These are phyloP conservation scores for Myocastor coypus DNA, from an alignment of 2,113 vertebrate species.

Conservation along the genomic window DNA sequence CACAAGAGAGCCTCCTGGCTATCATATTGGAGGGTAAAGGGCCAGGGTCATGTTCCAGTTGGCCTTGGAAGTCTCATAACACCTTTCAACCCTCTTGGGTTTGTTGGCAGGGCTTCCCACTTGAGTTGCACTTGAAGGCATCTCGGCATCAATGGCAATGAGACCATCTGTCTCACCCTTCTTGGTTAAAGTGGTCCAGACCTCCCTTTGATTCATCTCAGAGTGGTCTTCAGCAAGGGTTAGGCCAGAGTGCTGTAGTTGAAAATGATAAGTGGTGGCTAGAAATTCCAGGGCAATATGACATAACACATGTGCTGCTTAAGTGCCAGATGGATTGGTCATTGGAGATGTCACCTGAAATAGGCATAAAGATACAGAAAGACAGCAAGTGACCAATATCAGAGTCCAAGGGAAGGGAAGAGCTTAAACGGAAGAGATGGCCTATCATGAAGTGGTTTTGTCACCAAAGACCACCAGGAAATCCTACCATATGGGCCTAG, in stretches of 20 bases:
- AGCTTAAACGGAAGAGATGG: background rate
- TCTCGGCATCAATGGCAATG: background rate
- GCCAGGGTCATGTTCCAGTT: background rate
- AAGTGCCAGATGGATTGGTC: background rate
- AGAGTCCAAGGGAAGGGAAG: background rate
- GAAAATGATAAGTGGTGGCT: background rate
- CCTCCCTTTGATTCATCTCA: background rate
- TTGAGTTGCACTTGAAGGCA: background rate
- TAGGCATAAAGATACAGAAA: background rate
- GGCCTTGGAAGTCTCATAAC: background rate
- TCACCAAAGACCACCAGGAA: background rate
- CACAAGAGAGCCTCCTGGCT: background rate
- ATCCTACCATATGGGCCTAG: background rate
- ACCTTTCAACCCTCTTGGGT: background rate
- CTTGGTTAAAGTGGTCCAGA: background rate
- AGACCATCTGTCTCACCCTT: background rate
- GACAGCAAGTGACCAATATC: background rate
- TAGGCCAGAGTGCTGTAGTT: background rate
- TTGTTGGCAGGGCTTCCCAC: slow-evolving; percentile 1
- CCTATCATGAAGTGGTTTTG: background rate
- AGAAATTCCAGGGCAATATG: background rate
- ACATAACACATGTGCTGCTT: background rate
- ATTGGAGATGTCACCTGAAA: background rate
- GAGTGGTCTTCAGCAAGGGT: background rate
- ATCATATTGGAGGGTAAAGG: background rate